Conservation (phyloP, 2,797 vertebrate species). For the Antrozous pallidus region DNA sequence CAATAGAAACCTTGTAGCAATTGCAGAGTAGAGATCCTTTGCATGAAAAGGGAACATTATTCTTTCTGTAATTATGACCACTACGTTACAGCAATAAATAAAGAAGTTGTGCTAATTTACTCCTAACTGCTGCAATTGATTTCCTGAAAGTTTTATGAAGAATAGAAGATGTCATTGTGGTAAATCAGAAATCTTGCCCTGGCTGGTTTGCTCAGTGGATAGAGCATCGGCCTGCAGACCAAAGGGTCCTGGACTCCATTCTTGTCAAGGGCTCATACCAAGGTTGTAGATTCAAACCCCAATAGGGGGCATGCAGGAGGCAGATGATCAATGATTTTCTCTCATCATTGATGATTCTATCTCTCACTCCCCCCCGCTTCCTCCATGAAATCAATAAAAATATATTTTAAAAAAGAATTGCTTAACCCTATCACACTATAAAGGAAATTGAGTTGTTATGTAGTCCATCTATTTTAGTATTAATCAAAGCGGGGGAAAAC, state of each 20-base stretch:
- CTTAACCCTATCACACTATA: slow-evolving; percentile 47
- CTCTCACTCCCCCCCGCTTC: no score
- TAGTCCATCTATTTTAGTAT: neutral
- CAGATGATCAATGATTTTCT: no score
- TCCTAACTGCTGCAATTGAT: slow-evolving; percentile 64
- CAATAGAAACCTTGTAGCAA: slow-evolving; percentile 42
- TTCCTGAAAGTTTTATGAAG: slow-evolving; percentile 64
- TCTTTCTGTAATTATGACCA: slow-evolving; percentile 24
- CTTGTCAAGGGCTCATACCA: no score
- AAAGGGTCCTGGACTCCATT: no score
- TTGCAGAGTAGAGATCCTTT: slow-evolving; percentile 63
- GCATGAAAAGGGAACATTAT: neutral
- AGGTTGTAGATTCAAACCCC: no score
- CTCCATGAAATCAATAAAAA: no score
- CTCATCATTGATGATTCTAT: no score
- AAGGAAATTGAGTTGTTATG: slow-evolving; percentile 49
- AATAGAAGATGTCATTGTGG: slow-evolving; percentile 26
- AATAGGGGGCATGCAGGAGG: no score
- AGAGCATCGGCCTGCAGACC: no score
- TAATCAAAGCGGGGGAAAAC: neutral
- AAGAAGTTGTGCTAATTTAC: slow-evolving; percentile 67
- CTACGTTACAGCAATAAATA: slow-evolving; percentile 60
- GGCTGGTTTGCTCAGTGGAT: no score
- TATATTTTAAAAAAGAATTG: neutral
- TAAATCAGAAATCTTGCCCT: slow-evolving; percentile 37